Percentiles rank a stretch among this genome's conserved stretches.
phyloP scores from a whole-genome alignment of 2,113 vertebrate genomes.

The Bos indicus region DNA sequence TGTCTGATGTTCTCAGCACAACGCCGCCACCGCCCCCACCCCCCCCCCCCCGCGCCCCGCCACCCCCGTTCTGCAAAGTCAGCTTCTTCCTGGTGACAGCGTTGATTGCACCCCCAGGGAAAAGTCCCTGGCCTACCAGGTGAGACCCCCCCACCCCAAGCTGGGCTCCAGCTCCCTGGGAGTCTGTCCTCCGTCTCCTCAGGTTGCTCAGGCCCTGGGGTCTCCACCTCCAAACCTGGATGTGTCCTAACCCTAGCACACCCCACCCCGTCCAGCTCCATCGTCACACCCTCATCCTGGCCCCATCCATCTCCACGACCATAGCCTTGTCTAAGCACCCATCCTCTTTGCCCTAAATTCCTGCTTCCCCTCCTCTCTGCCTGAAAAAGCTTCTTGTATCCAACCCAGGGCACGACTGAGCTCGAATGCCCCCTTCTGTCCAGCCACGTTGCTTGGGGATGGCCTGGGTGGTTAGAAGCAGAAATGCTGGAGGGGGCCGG shows the following conservation, averaged over 20 bases:
- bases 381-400: not conserved
- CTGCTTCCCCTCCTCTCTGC: not conserved
- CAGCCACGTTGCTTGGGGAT: not conserved
- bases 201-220: not conserved
- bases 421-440: not conserved
- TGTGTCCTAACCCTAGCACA: not conserved
- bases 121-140: not conserved
- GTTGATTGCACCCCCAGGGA: not conserved
- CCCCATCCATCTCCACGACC: not conserved
- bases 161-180: not conserved
- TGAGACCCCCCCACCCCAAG: not conserved
- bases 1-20: fast-evolving
- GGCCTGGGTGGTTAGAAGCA: no score
- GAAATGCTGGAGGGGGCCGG: not conserved
- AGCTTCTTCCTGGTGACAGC: not conserved
- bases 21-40: fast-evolving
- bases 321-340: fast-evolving
- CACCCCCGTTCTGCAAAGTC: not conserved
- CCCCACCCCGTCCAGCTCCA: not conserved
- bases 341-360: not conserved
- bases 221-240: not conserved
- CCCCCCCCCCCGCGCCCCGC: no score
- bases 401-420: not conserved
- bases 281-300: fast-evolving
- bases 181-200: not conserved